These are phyloP conservation scores for human (Homo sapiens) DNA, from an alignment of 2,113 vertebrate species.

Conservation along the genomic window DNA sequence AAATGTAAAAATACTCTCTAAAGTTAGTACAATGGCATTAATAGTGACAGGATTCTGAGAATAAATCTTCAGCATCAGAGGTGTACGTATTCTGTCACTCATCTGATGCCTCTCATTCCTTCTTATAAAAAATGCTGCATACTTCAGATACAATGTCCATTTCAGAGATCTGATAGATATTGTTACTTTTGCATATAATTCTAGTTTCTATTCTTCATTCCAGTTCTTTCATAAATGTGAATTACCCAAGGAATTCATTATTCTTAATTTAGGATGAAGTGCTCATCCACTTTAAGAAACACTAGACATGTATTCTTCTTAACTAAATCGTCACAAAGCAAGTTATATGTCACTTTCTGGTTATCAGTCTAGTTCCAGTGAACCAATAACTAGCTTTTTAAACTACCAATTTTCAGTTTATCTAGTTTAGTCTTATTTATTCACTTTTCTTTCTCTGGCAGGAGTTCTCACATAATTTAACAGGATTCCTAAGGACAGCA, in stretches of 20 bases:
- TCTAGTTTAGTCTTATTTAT: not conserved
- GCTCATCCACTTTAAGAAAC: not conserved
- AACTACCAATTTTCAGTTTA: not conserved
- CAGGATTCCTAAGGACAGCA: not conserved
- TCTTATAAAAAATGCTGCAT: not conserved
- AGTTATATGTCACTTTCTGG: not conserved
- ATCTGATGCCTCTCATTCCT: not conserved
- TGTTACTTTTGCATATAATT: not conserved
- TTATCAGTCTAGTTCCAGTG: not conserved
- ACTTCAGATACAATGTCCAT: not conserved
- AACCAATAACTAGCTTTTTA: not conserved
- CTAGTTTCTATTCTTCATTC: not conserved
- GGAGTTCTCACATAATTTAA: not conserved
- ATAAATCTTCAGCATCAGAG: not conserved
- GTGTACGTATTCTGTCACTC: not conserved
- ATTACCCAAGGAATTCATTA: not conserved
- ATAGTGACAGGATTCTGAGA: not conserved
- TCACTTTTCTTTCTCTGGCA: not conserved
- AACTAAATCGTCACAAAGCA: not conserved
- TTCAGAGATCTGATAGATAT: not conserved
- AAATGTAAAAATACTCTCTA: not conserved
- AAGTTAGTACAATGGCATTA: not conserved
- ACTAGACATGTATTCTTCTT: not conserved
- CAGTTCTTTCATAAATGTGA: not conserved
- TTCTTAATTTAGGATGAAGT: not conserved